phyloP scores from a whole-genome alignment of 2,113 vertebrate genomes.

The Sclerurus mexicanus region DNA sequence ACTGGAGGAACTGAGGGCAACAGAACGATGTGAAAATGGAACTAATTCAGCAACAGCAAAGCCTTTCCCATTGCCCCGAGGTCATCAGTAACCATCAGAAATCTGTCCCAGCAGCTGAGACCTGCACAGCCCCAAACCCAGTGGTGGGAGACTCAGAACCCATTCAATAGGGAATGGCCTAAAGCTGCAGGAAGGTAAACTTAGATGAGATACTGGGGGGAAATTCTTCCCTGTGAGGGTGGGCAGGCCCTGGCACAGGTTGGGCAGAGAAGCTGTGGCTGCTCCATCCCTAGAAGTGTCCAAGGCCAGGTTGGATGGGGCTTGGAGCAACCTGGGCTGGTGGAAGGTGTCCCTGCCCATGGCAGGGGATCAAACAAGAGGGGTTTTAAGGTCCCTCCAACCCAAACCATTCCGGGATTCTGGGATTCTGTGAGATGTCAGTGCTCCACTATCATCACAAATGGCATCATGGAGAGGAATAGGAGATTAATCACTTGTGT shows the following conservation, averaged over 20 bases:
- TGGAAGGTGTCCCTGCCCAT: background rate
- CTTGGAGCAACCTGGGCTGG: rapidly evolving
- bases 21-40: background rate
- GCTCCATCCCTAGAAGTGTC: background rate
- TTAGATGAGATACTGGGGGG: background rate
- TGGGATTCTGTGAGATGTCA: background rate
- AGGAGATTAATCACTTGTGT: background rate
- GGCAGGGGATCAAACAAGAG: too few relatives aligned
- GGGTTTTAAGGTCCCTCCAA: too few relatives aligned
- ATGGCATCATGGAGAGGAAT: background rate
- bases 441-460: background rate
- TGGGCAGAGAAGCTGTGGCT: background rate
- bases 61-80: background rate
- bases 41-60: background rate
- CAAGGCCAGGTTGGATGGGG: rapidly evolving
- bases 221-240: rapidly evolving
- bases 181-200: background rate
- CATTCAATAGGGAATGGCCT: background rate
- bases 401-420: background rate
- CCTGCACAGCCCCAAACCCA: background rate
- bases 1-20: background rate
- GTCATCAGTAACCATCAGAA: background rate
- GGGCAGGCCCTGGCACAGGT: background rate
- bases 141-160: background rate
- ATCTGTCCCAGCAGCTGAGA: background rate